These are phyloP conservation scores for Myotis brandtii DNA, from an alignment of 2,113 vertebrate species.

Conservation along the genomic window DNA sequence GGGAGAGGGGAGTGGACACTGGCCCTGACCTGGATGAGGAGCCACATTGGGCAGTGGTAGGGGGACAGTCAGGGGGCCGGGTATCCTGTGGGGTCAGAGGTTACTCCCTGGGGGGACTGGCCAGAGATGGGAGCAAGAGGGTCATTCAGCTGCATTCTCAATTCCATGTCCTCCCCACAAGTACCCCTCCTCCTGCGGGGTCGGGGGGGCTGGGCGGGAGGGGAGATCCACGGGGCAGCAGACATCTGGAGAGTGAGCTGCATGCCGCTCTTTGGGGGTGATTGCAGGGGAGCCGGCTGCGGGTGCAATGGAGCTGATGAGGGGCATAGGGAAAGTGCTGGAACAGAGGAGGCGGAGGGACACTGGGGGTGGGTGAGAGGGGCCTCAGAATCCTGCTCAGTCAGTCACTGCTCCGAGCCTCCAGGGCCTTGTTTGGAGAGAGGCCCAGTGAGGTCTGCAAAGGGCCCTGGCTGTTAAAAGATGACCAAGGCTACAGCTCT, in stretches of 20 bases:
- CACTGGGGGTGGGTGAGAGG: not conserved
- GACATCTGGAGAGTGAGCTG: not conserved
- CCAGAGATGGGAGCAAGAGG: accelerated
- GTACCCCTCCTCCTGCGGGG: not conserved
- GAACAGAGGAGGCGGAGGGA: not conserved
- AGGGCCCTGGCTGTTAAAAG: accelerated
- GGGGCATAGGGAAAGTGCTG: accelerated
- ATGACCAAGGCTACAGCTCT: not conserved
- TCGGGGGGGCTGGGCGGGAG: accelerated
- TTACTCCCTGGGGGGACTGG: not conserved
- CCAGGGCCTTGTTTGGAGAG: not conserved
- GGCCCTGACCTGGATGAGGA: not conserved
- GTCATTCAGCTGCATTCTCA: not conserved
- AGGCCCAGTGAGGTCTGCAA: not conserved
- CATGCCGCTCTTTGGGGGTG: not conserved
- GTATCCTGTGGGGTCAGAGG: not conserved
- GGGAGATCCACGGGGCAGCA: not conserved
- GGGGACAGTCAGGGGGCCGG: accelerated
- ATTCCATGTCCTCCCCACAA: not conserved
- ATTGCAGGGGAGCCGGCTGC: not conserved
- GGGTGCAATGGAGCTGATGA: not conserved
- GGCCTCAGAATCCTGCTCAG: not conserved
- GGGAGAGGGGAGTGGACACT: not conserved
- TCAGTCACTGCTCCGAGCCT: not conserved
- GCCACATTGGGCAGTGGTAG: not conserved